Base-by-base conservation (phyloP, 1,140 invertebrate species). In the Choristoneura fumiferana region DNA sequence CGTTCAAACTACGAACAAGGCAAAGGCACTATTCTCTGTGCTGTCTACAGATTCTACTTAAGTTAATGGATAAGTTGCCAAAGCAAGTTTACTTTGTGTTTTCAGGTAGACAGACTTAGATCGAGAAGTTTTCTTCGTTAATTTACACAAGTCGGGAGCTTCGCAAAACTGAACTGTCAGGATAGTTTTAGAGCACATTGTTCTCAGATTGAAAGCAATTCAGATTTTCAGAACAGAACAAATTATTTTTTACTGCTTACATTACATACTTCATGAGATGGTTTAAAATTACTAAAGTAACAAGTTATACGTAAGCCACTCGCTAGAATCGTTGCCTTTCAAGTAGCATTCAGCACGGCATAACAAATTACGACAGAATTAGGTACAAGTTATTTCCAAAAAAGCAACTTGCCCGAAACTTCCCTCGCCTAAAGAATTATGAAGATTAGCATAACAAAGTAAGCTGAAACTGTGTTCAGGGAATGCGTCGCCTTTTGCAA, bases 401-500 rank as follows among this genome's bases (percentile, higher is more conserved):
- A 88, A 85, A 85, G 78, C 73, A 78, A 81, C 76, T 85, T 72
- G 67, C 52, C 62, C 58, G 65, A 77, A 85, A 84, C 71, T 88
- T 85, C 70, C 64, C 69, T 71, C 84, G 77, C 76, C 79, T 76
- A 76, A 85, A 84, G 83, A 88, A 88, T 88, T 88, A 85, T 85
- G 76, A 83, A 81, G 79, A 88, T 88, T 88, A 87, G 82, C 85
- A 88, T 88, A 85, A 88, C 85, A 88, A 88, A 87, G 85, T 84
- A 76, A 88, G 64, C 72, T 78, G 81, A 76, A 82, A 79, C 80
- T 81, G 81, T 80, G 71, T 81, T 84, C 76, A 71, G 55, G 70
- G 71, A 77, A 81, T 85, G 79, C 79, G 79, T 82, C 67, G 63
- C 67, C 66, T 78, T 76, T 66, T 61, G 65, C 67, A 65, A 58